Evolutionary conservation across 2,888 invertebrate species (phyloP).

Genomic region (Trichopria drosophilae): DNA sequence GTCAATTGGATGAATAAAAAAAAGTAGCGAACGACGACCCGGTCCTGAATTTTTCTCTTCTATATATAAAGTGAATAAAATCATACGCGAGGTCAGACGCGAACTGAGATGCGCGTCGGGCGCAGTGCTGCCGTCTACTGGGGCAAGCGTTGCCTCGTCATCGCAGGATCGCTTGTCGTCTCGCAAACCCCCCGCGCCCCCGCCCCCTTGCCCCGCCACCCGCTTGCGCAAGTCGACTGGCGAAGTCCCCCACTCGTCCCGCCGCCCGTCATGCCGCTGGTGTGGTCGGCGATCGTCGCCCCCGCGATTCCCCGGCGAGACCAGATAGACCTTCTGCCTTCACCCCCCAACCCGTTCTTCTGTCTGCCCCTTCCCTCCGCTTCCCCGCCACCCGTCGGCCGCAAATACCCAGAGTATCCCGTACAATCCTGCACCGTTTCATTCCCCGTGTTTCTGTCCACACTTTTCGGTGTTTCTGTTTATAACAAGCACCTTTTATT

Average conservation of each 20-base stretch:
- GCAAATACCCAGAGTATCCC: too few relatives aligned
- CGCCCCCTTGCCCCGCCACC: constrained; percentile 25
- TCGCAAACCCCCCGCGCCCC: constrained; percentile 25
- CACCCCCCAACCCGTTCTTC: constrained; percentile 22
- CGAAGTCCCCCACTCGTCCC: too few relatives aligned
- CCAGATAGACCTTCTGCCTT: constrained; percentile 40
- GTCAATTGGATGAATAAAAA: too few relatives aligned
- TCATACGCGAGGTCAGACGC: constrained; percentile 38
- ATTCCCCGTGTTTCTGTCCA: too few relatives aligned
- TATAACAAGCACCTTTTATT: too few relatives aligned
- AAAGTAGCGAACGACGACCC: too few relatives aligned
- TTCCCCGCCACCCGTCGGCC: background rate
- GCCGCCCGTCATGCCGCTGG: too few relatives aligned
- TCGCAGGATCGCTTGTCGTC: constrained; percentile 35
- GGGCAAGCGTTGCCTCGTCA: constrained; percentile 36
- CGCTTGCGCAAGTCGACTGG: constrained; percentile 34
- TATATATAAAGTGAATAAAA: constrained; percentile 28
- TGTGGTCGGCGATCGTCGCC: constrained; percentile 46
- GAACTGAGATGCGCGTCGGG: constrained; percentile 55
- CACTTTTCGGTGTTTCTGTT: too few relatives aligned
- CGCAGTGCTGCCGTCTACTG: constrained; percentile 60
- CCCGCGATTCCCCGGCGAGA: constrained; percentile 42
- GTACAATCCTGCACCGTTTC: too few relatives aligned
- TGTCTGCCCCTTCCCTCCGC: background rate
- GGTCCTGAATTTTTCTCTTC: too few relatives aligned